Conservation (phyloP, 2,888 invertebrate genomes). For the Nebria salina region DNA sequence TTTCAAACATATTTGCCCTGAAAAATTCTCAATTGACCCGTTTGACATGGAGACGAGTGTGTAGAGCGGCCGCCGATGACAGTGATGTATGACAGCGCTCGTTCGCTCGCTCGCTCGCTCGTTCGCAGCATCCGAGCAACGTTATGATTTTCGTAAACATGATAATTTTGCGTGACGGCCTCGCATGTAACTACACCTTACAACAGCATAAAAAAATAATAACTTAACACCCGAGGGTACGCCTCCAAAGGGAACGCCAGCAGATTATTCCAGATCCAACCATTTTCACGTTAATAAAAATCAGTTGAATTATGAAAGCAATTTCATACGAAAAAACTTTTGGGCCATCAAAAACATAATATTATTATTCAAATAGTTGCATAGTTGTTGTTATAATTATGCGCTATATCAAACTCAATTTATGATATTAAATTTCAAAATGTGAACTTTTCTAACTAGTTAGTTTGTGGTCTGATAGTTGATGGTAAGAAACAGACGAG, state of each 20-base stretch:
- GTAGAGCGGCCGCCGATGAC: background rate
- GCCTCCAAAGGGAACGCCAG: background rate
- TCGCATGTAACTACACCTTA: background rate
- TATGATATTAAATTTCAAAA: too few species aligned
- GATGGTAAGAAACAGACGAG: background rate
- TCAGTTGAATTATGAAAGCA: background rate
- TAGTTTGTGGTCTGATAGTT: background rate
- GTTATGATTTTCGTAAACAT: conserved; percentile 6
- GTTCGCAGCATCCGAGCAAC: background rate
- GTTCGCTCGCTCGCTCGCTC: background rate
- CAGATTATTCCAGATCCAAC: background rate
- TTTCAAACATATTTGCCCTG: conserved; percentile 3
- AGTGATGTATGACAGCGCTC: conserved; percentile 8
- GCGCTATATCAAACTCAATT: too few species aligned
- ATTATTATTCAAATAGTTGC: too few species aligned
- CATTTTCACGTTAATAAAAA: background rate
- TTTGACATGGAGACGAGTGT: conserved; percentile 1
- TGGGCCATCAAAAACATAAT: background rate
- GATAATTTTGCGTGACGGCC: background rate
- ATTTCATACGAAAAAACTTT: background rate
- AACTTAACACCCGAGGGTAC: background rate
- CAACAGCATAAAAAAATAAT: background rate
- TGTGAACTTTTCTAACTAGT: background rate
- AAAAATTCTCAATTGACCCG: conserved; percentile 16
- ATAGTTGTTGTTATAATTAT: too few species aligned